Percentiles rank a stretch among this genome's conserved stretches.
phyloP scores from a whole-genome alignment of 2,113 vertebrate species.

The Panthera tigris region DNA sequence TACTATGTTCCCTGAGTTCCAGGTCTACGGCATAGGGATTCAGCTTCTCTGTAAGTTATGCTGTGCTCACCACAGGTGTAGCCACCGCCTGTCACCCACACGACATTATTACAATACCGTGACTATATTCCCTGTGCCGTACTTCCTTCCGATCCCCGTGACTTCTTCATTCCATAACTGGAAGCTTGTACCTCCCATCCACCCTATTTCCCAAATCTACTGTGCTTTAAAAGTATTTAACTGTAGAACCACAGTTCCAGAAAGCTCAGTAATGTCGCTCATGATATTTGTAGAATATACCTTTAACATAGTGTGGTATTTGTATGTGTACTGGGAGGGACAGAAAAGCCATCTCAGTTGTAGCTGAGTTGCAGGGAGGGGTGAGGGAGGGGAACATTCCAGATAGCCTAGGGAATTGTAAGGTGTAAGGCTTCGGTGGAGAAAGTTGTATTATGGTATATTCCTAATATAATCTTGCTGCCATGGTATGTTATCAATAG shows the following conservation, averaged over 20 bases:
- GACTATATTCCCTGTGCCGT: background rate
- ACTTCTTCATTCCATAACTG: background rate
- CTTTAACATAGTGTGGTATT: slow-evolving; percentile 88
- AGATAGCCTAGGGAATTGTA: slow-evolving; percentile 66
- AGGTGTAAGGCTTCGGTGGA: slow-evolving; percentile 63
- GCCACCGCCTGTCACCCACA: background rate
- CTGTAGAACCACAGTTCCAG: slow-evolving; percentile 69
- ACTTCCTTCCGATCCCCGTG: background rate
- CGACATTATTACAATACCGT: background rate
- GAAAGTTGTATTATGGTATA: slow-evolving; percentile 80
- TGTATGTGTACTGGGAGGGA: slow-evolving; percentile 82
- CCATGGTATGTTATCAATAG: slow-evolving; percentile 92
- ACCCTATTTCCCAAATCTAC: background rate
- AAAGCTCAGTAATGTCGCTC: slow-evolving; percentile 82
- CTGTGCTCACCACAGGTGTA: background rate
- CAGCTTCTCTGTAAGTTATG: background rate
- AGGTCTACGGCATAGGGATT: background rate
- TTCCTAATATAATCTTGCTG: slow-evolving; percentile 87
- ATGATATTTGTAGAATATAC: slow-evolving; percentile 83
- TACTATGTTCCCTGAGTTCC: background rate
- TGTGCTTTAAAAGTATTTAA: slow-evolving; percentile 65
- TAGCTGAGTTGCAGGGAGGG: slow-evolving; percentile 60
- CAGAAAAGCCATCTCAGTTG: slow-evolving; percentile 65
- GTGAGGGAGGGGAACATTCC: slow-evolving; percentile 36
- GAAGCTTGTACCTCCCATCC: background rate